These are phyloP conservation scores for Benitochromis conjunctus DNA, from an alignment of 2,113 vertebrate genomes.

Conservation along the genomic window DNA sequence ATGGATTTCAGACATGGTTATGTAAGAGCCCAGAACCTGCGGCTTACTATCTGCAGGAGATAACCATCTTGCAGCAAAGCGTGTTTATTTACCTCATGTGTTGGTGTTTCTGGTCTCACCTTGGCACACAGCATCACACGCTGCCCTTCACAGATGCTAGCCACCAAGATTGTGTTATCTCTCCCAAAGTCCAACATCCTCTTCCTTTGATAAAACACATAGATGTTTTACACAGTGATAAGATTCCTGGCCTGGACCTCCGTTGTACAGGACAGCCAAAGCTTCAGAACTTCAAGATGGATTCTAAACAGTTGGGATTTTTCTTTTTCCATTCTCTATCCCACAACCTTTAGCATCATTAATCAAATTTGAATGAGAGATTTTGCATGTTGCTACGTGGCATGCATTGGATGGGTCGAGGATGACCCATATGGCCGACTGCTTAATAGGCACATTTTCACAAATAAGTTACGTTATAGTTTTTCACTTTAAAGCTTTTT, in stretches of 20 bases:
- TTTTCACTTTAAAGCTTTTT: too few species aligned
- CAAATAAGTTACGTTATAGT: too few species aligned
- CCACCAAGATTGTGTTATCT: slow-evolving; percentile 40
- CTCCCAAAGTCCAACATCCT: slow-evolving; percentile 38
- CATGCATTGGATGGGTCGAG: too few species aligned
- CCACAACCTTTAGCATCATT: too few species aligned
- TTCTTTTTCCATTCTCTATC: fast-evolving
- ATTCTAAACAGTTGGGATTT: neutral
- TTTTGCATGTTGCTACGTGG: too few species aligned
- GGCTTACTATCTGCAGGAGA: slow-evolving; percentile 18
- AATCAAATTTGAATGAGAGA: too few species aligned
- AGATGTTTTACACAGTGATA: neutral
- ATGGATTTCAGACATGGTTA: slow-evolving; percentile 20
- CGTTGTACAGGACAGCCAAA: neutral
- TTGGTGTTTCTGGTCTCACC: slow-evolving; percentile 43
- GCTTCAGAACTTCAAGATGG: neutral
- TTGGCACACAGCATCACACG: slow-evolving; percentile 30
- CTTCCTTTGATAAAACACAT: slow-evolving; percentile 8
- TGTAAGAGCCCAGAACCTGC: slow-evolving; percentile 29
- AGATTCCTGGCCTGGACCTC: neutral
- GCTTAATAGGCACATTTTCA: too few species aligned
- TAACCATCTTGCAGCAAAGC: neutral
- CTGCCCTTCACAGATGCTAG: slow-evolving; percentile 41
- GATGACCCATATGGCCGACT: too few species aligned
- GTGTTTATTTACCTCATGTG: slow-evolving; percentile 28